Evolutionary conservation across 2,797 vertebrate species (phyloP).

Genomic region (Cynopterus sphinx): DNA sequence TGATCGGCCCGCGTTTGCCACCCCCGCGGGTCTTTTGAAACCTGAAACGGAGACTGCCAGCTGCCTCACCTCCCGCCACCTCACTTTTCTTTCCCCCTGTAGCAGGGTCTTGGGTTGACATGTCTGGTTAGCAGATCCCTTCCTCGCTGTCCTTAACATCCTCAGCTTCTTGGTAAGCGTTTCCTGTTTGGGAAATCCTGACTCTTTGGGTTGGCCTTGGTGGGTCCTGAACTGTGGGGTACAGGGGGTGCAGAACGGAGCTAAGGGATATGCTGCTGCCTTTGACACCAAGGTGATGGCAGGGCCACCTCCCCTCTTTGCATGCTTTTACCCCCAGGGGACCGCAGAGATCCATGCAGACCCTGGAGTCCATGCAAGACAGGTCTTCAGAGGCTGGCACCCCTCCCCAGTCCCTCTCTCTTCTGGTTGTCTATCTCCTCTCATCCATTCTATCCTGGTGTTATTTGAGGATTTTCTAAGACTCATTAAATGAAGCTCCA

Average conservation of each 20-base stretch:
- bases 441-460: neutral
- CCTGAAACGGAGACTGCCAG: neutral
- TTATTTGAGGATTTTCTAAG: neutral
- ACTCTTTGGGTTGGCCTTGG: neutral
- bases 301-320: neutral
- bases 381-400: neutral
- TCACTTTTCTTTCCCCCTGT: neutral
- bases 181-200: neutral
- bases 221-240: neutral
- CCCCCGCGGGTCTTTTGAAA: neutral
- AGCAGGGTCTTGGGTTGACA: neutral
- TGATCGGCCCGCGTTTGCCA: neutral
- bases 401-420: neutral
- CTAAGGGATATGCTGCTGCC: neutral
- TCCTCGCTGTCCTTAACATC: neutral
- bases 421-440: neutral
- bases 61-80: neutral
- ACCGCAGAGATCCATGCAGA: neutral
- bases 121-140: neutral
- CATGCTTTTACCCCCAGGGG: neutral
- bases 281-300: neutral
- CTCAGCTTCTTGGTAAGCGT: neutral
- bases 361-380: neutral
- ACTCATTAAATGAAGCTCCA: neutral
- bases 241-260: neutral